Percentiles rank a stretch among this genome's conserved stretches.
Conservation (phyloP, 2,888 invertebrate species). For the Drosophila monieri region DNA sequence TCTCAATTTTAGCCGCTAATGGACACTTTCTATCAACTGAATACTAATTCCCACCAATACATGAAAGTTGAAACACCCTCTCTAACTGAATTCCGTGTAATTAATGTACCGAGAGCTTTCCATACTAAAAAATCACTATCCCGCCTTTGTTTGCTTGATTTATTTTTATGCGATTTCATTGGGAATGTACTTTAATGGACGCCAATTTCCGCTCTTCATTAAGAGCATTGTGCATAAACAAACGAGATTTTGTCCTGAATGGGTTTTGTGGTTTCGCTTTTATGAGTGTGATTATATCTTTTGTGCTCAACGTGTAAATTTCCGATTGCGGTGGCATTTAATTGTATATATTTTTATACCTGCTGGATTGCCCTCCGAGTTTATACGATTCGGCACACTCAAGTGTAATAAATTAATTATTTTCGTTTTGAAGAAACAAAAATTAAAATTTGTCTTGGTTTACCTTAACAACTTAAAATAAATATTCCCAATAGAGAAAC, state of each 20-base stretch:
- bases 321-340: slow-evolving; percentile 8
- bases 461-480: neutral
- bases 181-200: slow-evolving; percentile 52
- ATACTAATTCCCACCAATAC: neutral
- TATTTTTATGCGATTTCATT: slow-evolving; percentile 31
- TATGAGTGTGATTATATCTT: slow-evolving; percentile 38
- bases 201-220: slow-evolving; percentile 57
- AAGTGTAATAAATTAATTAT: slow-evolving; percentile 1
- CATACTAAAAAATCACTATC: slow-evolving; percentile 14
- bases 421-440: neutral
- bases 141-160: slow-evolving; percentile 14
- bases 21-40: too few relatives aligned
- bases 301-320: slow-evolving; percentile 19
- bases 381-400: neutral
- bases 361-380: neutral
- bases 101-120: slow-evolving; percentile 16
- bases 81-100: slow-evolving; percentile 49
- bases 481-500: neutral
- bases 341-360: neutral
- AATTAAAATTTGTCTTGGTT: neutral
- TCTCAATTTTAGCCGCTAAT: too few relatives aligned
- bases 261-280: slow-evolving; percentile 51
- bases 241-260: slow-evolving; percentile 38
- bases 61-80: neutral
- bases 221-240: slow-evolving; percentile 51